Evolutionary conservation across 2,888 invertebrate genomes (phyloP), one percentile per base, ranked within the genome.

Genomic region (Apodemia zela): DNA sequence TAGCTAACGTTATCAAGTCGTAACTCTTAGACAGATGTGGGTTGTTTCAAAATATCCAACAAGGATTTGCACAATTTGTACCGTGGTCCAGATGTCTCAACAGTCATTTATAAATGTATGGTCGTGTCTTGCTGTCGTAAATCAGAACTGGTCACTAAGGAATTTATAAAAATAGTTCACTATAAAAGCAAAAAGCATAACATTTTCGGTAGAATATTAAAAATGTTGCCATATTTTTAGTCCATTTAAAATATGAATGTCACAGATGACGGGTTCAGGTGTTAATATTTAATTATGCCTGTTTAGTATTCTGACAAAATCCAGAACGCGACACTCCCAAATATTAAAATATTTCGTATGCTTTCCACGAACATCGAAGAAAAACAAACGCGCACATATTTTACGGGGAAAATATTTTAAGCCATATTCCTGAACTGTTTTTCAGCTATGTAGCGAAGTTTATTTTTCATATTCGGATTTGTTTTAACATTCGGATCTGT

Each of bases 1-100:
- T 71, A 71, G 73, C 76, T 79, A 77, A 75, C 71, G 77, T 84
- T 82, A 85, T 81, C 82, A 81, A 78, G 80, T 73, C 81, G 80
- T 86, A 84, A 81, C 70, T 86, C 83, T 82, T 75, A 64, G 76
- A 79, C 75, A 65, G 77, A 79, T 79, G 80, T 77, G 72, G 72
- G 77, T 75, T 78, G 77, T 77, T 76, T 73, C 73, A 66, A 69
- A 45, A 68, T 69, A 72, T 71, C 78, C 78, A 76, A 78, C 75
- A 69, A 73, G 81, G 80, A 81, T 82, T 81, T 80, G 72, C 65
- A 65, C 68, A 71, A 73, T 75, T 74, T 74, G 74, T 73, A 69
- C 70, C 60, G 67, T 57, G 64, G 58, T 67, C 68, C 65, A 62
- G 66, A 65, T 63, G 66, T 58, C 65, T 68, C 60, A 15, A 54